Base-by-base conservation (phyloP, 2,888 invertebrate species). In the Eupsilia transversa region DNA sequence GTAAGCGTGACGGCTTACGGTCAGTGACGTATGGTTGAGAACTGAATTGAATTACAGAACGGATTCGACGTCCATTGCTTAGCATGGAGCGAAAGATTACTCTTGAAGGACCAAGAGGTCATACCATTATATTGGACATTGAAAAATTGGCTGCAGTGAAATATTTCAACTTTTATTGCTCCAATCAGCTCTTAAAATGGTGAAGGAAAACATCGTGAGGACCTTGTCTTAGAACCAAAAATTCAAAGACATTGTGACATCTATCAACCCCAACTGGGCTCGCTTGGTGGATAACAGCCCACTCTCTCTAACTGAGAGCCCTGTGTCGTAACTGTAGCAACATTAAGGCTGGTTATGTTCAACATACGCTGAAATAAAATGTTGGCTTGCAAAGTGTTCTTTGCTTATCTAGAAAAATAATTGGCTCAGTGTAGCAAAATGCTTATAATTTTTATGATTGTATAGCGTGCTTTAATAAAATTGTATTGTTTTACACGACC, bases 391-490 rank as follows among this genome's bases (percentile, higher is more conserved):
- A 43, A 9, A 77, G 35, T 38, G 38, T 30, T 64, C 3, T 59
- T 43, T 20, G 30, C 49, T 68, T 59, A 68, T 33, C 41, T 60
- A 30, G n/a, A 33, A 66, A 65, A 76, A 46, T 67, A 70, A 80
- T 72, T 74, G 66, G 41, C 64, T 35, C 65, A 56, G 10, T 68
- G 33, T 57, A 54, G 54, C 64, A 56, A 54, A 72, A 71, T 74
- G 63, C 65, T 57, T 75, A 70, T 57, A 67, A 74, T 74, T 77
- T 83, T 83, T 78, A 83, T 74, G 77, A 76, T 54, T 35, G 59
- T 59, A 70, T 85, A 60, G 80, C 83, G 72, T 85, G 83, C 38
- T 65, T 56, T 64, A 59, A 80, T 73, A 54, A 63, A 77, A 59
- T 14, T 68, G 20, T 60, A 66, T 65, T 65, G 43, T 80, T 79